Percentiles rank a stretch among this genome's conserved stretches.
phyloP scores from a whole-genome alignment of 2,113 vertebrate species.

The Oenanthe oenanthe region DNA sequence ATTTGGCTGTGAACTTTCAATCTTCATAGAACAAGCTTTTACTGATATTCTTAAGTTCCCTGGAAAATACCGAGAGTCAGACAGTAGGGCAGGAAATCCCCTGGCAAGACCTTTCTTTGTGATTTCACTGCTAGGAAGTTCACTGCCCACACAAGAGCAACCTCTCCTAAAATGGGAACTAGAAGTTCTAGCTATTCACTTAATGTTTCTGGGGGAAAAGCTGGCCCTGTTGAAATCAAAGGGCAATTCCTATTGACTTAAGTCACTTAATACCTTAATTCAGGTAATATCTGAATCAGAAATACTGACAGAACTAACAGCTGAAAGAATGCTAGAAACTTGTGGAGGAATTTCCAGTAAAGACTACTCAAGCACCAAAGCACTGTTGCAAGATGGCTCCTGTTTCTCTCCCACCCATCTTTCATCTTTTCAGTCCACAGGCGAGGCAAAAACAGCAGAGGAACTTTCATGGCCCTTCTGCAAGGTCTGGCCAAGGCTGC shows the following conservation, averaged over 20 bases:
- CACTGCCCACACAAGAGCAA: neutral
- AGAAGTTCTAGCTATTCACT: neutral
- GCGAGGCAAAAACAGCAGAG: neutral
- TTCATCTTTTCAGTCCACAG: neutral
- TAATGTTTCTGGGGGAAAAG: neutral
- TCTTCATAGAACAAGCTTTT: neutral
- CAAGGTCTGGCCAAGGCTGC: neutral
- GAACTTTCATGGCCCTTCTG: neutral
- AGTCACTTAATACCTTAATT: neutral
- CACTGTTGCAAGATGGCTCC: neutral
- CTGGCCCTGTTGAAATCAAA: neutral
- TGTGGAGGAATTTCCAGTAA: neutral
- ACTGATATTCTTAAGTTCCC: neutral
- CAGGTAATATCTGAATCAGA: neutral
- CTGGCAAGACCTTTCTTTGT: neutral
- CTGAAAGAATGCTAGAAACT: neutral
- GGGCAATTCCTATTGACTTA: neutral
- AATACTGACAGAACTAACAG: neutral
- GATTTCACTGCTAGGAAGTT: neutral
- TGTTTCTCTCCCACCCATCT: neutral
- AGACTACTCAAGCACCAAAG: neutral
- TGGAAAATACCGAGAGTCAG: neutral
- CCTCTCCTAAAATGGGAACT: neutral
- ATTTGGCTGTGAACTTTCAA: neutral
- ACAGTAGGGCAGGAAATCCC: neutral